These are phyloP conservation scores for Rhagonycha fulva DNA, from an alignment of 2,888 invertebrate species.

Conservation along the genomic window DNA sequence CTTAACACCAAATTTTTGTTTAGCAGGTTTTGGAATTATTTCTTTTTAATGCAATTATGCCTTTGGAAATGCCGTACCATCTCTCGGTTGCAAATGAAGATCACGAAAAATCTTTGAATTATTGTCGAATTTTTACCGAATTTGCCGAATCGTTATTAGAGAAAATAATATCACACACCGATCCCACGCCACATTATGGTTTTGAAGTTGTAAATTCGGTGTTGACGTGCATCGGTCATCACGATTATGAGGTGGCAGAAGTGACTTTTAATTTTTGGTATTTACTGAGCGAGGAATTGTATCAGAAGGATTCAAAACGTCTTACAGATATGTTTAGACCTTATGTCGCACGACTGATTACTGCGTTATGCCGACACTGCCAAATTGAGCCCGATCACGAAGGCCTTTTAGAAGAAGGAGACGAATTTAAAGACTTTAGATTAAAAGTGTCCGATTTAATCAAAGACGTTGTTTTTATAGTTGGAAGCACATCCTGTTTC, in stretches of 20 bases:
- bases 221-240: conserved; percentile 91
- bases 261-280: conserved; percentile 98
- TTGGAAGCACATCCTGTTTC: conserved; percentile 91
- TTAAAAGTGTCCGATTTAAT: conserved; percentile 88
- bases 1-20: conserved; percentile 1
- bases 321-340: conserved; percentile 86
- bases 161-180: conserved; percentile 72
- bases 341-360: conserved; percentile 87
- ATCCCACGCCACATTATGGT: conserved; percentile 72
- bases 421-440: conserved; percentile 85
- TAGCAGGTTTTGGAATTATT: conserved; percentile 72
- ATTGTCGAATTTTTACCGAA: conserved; percentile 94
- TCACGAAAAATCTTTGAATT: conserved; percentile 91
- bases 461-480: conserved; percentile 95
- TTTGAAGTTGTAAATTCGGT: conserved; percentile 86
- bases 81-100: conserved; percentile 92
- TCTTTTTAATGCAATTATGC: conserved; percentile 80
- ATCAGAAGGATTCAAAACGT: conserved; percentile 81
- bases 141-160: conserved; percentile 88
- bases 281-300: conserved; percentile 90
- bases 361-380: conserved; percentile 86
- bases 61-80: conserved; percentile 85
- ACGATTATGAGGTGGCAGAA: conserved; percentile 93
- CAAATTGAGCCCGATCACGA: conserved; percentile 96
- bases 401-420: conserved; percentile 80